These are phyloP conservation scores for Miltochrista miniata DNA, from an alignment of 2,888 invertebrate genomes.

Conservation along the genomic window DNA sequence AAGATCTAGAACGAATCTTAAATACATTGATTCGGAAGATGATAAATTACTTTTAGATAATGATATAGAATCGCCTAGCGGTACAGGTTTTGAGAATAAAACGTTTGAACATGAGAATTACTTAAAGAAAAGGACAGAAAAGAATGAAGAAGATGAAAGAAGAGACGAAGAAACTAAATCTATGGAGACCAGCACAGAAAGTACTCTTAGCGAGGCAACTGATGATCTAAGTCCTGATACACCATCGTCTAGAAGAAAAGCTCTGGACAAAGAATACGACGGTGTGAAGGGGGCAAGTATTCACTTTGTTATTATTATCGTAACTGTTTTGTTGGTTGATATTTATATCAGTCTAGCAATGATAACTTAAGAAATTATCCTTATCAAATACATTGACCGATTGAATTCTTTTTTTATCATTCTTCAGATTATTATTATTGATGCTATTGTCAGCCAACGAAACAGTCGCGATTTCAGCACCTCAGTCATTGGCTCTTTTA, in stretches of 20 bases:
- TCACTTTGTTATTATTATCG: conserved; percentile 31
- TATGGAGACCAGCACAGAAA: conserved; percentile 78
- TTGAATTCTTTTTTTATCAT: neutral
- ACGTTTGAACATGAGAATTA: conserved; percentile 78
- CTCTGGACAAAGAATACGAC: conserved; percentile 67
- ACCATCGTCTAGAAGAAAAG: conserved; percentile 63
- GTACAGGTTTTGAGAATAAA: conserved; percentile 77
- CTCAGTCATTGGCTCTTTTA: conserved; percentile 47
- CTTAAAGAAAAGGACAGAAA: conserved; percentile 72
- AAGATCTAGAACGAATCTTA: conserved; percentile 56
- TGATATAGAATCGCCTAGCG: conserved; percentile 75
- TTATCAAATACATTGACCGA: neutral
- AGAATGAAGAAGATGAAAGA: conserved; percentile 52
- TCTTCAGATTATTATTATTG: neutral
- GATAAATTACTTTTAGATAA: conserved; percentile 67
- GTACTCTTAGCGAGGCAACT: conserved; percentile 69
- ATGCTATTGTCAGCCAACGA: conserved; percentile 9
- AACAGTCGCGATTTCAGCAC: conserved; percentile 22
- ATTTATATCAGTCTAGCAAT: neutral
- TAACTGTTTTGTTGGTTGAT: conserved; percentile 23
- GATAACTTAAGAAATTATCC: too few species aligned
- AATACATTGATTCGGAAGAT: conserved; percentile 70
- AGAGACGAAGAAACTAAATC: conserved; percentile 63
- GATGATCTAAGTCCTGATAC: conserved; percentile 73
- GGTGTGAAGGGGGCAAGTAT: conserved; percentile 72